Base-by-base conservation (phyloP, 2,113 vertebrate species). In the Rhinopomastus cyanomelas region DNA sequence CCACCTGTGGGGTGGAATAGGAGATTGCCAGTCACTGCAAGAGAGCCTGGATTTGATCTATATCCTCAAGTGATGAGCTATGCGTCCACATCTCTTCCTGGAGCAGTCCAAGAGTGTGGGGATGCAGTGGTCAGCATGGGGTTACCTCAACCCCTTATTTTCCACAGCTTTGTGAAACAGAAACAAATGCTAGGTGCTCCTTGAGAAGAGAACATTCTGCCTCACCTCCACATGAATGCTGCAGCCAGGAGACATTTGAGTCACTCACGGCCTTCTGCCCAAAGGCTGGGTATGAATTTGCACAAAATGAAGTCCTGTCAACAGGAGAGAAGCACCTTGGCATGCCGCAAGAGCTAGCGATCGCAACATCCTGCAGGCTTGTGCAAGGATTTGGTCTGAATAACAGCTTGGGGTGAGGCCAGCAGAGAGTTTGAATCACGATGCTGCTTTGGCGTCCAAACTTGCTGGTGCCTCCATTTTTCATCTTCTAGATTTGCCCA, bases 191-290 rank as follows among this genome's bases (percentile, higher is more conserved):
- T 5, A 4, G 10, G 12, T 25, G 25, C 27, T 74, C 0, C 30
- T 62, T 30, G 44, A 12, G 8, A 1, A 3, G 6, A 60, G 71
- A 85, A 18, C 7, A 29, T 55, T 2, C 21, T 0, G 0, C 55
- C 36, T 61, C 3, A 1, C 51, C 65, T 65, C 26, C 26, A 14
- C 30, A 46, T 52, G n/a, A 18, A 21, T 26, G n/a, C 29, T 1
- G 2, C 1, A 51, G 74, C 60, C 81, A 55, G 65, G 48, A 51
- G 73, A n/a, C 26, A 2, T 59, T 64, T 3, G 7, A 68, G 44
- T 60, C 29, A 5, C 46, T 71, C 4, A 1, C 49, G 29, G 1
- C 56, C 34, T 67, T 32, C 61, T 53, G 61, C 77, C 25, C 61
- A 48, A 16, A 79, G 26, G 32, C 44, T 15, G 27, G 22, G 55